Base-by-base conservation (phyloP, 2,888 invertebrate species). In the Hydrotaea cyrtoneurina region DNA sequence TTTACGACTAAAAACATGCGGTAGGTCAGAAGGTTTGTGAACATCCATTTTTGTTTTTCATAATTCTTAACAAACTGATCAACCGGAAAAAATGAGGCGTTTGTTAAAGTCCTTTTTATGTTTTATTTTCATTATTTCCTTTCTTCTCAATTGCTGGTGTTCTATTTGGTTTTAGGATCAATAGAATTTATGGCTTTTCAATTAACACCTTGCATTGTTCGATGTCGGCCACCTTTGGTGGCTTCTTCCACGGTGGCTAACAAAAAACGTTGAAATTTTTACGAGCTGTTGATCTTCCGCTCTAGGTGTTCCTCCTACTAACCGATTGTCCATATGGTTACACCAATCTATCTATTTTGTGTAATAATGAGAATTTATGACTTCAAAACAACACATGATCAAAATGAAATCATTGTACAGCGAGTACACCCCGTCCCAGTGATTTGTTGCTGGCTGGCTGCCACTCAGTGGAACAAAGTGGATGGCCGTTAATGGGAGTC, bases 141-240 rank as follows among this genome's bases (percentile, higher is more conserved):
- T 46, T 77, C 80, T 46, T 17, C 36, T 36, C 23, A 21, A 31
- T 0, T n/a, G 66, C 17, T 62, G 26, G 7, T 17, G n/a, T 26
- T 43, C 31, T 66, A 10, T 39, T 19, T 21, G n/a, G n/a, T 21
- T 21, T 55, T 2, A 0, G 11, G 62, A 26, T 66, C 71, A 69
- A 62, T 73, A 55, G 79, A 82, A 82, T 85, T 85, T 85, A 85
- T 85, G 82, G 79, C 77, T 82, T 82, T 85, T 74, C 85, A 85
- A 85, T 85, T 85, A 85, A 85, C 85, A 85, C 85, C 85, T 85
- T 80, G 74, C 69, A 82, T 85, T 71, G 82, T 82, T 66, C 1
- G 8, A 21, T 46, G 19, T 23, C 59, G 23, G 13, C 62, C 62
- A 62, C 62, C 10, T 62, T 62, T 13, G 26, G 13, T 4, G 11